A percentile compares a stretch with the other conserved stretches of the same genome.
Conservation (phyloP, 2,797 vertebrate genomes). For the Danio jaintianensis region DNA sequence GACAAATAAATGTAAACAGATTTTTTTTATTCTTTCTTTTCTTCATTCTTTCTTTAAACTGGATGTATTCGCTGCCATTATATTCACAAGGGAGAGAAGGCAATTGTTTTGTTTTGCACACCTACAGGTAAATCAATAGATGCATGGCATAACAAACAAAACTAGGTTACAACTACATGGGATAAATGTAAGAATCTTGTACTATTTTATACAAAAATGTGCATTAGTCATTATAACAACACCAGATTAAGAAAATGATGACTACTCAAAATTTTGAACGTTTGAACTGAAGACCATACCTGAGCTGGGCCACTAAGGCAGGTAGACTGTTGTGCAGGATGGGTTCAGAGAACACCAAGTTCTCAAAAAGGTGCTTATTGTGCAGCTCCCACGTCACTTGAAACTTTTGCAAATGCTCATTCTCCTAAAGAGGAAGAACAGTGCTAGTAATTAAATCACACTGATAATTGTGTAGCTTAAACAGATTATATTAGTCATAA, state of each 20-base stretch:
- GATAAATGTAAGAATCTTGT: too few relatives aligned
- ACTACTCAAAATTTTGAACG: not conserved
- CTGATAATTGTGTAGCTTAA: not conserved
- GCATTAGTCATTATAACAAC: too few relatives aligned
- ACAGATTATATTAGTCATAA: not conserved
- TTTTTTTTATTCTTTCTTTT: too few relatives aligned
- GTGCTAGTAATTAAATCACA: not conserved
- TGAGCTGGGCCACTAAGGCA: constrained; percentile 90
- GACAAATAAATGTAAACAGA: too few relatives aligned
- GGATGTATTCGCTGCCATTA: too few relatives aligned
- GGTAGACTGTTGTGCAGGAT: constrained; percentile 94
- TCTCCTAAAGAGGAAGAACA: constrained; percentile 80
- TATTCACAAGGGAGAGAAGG: too few relatives aligned
- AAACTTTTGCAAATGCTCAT: constrained; percentile 97
- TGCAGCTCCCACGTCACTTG: constrained; percentile 98
- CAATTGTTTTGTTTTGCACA: not conserved
- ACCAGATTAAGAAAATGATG: not conserved
- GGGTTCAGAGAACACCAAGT: constrained; percentile 95
- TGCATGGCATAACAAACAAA: too few relatives aligned
- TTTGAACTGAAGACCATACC: constrained; percentile 80
- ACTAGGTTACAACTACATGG: too few relatives aligned
- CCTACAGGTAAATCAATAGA: not conserved
- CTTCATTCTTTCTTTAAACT: too few relatives aligned
- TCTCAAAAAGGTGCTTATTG: constrained; percentile 99
- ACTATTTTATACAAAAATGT: too few relatives aligned